Base-by-base conservation (phyloP, 1,140 invertebrate genomes). In the Grapholita molesta region DNA sequence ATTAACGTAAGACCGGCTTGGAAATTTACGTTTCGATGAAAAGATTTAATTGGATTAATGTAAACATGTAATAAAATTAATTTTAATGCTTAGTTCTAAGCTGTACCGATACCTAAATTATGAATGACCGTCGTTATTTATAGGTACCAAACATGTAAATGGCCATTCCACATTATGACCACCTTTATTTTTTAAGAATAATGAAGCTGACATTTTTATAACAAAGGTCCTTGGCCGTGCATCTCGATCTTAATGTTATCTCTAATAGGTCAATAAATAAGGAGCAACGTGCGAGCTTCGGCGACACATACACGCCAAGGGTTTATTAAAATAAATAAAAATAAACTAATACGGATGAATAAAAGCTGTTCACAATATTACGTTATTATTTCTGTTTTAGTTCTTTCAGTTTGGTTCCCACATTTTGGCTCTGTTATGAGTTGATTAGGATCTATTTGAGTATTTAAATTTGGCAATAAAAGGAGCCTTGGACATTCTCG, bases 181-280 rank as follows among this genome's bases (percentile, higher is more conserved):
- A 70, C 78, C 77, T 79, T 82, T 85, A 88, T 88, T 89, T 80
- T 90, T 91, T 81, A 88, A 91, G 83, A 91, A 90, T 89, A 90
- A 90, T 88, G 88, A 88, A 84, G 85, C 83, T 83, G 86, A 86
- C 85, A 89, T 91, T 91, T 91, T 91, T 91, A 90, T 90, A 91
- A 91, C 89, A 91, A 91, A 91, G 89, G 86, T 91, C 89, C 87
- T 90, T 89, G 84, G 86, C 88, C 89, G 89, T 90, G 89, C 88
- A 90, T 90, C 89, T 89, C 82, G 89, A 91, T 91, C 89, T 90
- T 88, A 88, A 90, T 91, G 89, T 91, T 90, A 91, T 91, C 88
- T 91, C 87, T 91, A 91, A 91, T 91, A 91, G 88, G 88, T 88
- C 88, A 91, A 91, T 91, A 91, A 91, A 91, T 91, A 91, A 89